Conservation (phyloP, 2,888 invertebrate genomes). For the Cybosia mesomella region DNA sequence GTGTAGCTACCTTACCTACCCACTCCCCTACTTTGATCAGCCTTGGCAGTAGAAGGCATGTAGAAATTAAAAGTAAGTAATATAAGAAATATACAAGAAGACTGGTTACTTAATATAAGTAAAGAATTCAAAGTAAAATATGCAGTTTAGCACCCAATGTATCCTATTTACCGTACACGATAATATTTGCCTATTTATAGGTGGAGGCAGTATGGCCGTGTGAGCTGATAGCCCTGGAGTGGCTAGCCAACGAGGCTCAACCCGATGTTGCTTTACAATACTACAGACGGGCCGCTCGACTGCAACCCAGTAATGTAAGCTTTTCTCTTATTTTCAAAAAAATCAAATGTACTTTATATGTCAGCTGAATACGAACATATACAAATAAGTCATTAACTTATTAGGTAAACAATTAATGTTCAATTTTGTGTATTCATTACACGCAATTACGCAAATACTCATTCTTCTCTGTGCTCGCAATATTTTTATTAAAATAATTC, state of each 20-base stretch:
- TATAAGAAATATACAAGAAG: background rate
- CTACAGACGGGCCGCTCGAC: slow-evolving; percentile 76
- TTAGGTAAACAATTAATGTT: too few species aligned
- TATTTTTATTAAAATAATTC: too few species aligned
- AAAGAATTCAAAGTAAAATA: background rate
- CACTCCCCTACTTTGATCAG: too few species aligned
- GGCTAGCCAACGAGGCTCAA: slow-evolving; percentile 77
- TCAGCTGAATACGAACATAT: too few species aligned
- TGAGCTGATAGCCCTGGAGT: slow-evolving; percentile 72
- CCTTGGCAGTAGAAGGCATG: background rate
- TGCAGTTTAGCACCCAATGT: background rate
- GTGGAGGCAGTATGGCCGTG: slow-evolving; percentile 83
- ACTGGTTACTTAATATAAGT: background rate
- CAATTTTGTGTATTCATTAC: too few species aligned
- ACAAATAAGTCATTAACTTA: too few species aligned
- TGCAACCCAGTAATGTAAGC: slow-evolving; percentile 76
- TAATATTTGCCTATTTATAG: slow-evolving; percentile 46
- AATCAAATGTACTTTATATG: too few species aligned
- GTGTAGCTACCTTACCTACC: too few species aligned
- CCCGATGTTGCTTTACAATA: slow-evolving; percentile 76
- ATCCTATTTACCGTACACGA: too few species aligned
- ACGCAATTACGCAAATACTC: too few species aligned
- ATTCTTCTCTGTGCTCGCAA: too few species aligned
- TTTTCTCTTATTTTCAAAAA: background rate
- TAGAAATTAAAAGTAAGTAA: background rate